A percentile compares a stretch with the other conserved stretches of the same genome.
Evolutionary conservation across 2,888 invertebrate genomes (phyloP).

Genomic region (Euproctis similis): DNA sequence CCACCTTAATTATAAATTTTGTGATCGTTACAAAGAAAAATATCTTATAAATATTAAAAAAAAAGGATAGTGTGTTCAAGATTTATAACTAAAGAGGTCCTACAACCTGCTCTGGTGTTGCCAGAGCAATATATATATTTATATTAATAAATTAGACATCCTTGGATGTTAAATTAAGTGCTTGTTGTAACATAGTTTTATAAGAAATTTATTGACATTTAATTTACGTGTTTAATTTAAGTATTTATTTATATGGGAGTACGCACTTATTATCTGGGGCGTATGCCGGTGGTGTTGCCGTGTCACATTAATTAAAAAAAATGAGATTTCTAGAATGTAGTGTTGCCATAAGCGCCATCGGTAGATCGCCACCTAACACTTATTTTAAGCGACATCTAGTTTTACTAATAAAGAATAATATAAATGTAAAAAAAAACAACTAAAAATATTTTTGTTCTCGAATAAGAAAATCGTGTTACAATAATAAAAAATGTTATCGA

Average conservation of each 20-base stretch:
- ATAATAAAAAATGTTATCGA: constrained; percentile 63
- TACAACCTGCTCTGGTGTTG: constrained; percentile 35
- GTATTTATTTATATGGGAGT: constrained; percentile 66
- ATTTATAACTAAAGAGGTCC: constrained; percentile 34
- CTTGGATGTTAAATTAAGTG: constrained; percentile 44
- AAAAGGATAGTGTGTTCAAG: constrained; percentile 31
- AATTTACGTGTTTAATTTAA: constrained; percentile 60
- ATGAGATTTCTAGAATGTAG: constrained; percentile 42
- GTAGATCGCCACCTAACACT: constrained; percentile 57
- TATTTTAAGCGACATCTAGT: constrained; percentile 58
- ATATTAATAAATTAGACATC: constrained; percentile 32
- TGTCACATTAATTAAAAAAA: constrained; percentile 29
- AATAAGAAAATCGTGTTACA: constrained; percentile 59
- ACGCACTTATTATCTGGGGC: constrained; percentile 45
- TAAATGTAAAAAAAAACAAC: constrained; percentile 42
- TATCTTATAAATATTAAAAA: constrained; percentile 34
- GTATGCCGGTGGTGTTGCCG: constrained; percentile 36
- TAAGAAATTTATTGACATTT: constrained; percentile 62
- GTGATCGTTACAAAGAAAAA: too few relatives aligned
- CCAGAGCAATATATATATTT: constrained; percentile 43
- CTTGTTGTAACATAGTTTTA: constrained; percentile 66
- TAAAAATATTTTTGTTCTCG: constrained; percentile 67
- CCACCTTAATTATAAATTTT: constrained; percentile 38
- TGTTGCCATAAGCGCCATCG: constrained; percentile 51
- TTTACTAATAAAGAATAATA: constrained; percentile 73